Percentiles rank a stretch among this genome's conserved stretches.
These are phyloP conservation scores for Tribolium freemani DNA, from an alignment of 2,888 invertebrate species.

Conservation along the genomic window DNA sequence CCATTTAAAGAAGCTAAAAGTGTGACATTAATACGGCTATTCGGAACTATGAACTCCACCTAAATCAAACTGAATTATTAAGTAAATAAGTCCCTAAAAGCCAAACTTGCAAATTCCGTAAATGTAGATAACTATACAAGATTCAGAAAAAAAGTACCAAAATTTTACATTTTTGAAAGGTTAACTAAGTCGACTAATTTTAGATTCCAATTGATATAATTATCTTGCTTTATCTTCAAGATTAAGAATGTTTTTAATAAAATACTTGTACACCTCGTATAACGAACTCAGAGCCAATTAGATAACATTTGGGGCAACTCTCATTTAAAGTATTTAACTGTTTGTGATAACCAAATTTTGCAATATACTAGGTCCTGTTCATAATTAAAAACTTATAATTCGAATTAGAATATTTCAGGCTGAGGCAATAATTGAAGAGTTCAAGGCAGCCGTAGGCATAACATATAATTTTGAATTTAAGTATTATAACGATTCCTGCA, in stretches of 20 bases:
- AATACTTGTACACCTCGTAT: background rate
- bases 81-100: no score
- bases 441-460: slow-evolving; percentile 59
- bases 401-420: slow-evolving; percentile 68
- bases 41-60: background rate
- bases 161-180: background rate
- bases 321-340: background rate
- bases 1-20: no score
- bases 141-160: background rate
- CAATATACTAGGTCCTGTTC: no score
- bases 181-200: background rate
- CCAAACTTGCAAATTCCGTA: no score
- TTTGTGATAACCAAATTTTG: no score
- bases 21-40: background rate
- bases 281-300: slow-evolving; percentile 1
- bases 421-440: slow-evolving; percentile 74
- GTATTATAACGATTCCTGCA: slow-evolving; percentile 80
- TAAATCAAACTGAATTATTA: background rate
- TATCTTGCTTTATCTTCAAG: slow-evolving; percentile 31
- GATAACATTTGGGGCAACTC: background rate
- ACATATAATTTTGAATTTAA: slow-evolving; percentile 68
- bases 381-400: no score
- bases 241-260: slow-evolving; percentile 17
- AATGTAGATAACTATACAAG: background rate
- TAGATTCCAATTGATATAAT: slow-evolving; percentile 20